A percentile compares a stretch with the other conserved stretches of the same genome.
phyloP scores from a whole-genome alignment of 2,888 invertebrate genomes.

The Spatulosminthurus flaviceps region DNA sequence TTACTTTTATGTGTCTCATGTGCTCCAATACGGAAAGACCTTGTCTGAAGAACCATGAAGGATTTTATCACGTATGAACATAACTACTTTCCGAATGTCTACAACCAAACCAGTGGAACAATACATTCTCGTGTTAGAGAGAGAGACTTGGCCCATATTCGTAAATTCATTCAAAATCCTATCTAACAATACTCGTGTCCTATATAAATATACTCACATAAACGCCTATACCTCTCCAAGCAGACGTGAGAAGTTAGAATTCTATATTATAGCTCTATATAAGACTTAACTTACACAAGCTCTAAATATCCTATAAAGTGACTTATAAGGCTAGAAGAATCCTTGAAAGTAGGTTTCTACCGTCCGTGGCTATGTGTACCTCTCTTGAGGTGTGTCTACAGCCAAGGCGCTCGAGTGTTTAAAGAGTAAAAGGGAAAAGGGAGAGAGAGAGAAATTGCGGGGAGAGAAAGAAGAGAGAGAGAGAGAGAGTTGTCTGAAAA shows the following conservation, averaged over 20 bases:
- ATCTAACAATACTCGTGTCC: neutral
- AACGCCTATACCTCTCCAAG: too few relatives aligned
- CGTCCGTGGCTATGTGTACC: neutral
- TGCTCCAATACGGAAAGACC: conserved; percentile 3
- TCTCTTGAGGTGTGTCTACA: neutral
- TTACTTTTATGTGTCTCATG: conserved; percentile 30
- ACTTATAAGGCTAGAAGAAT: too few relatives aligned
- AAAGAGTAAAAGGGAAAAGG: neutral
- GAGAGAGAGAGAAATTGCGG: too few relatives aligned
- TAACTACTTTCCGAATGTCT: neutral
- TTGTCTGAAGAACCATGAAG: neutral
- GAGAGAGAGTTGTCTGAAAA: neutral
- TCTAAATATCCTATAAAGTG: too few relatives aligned
- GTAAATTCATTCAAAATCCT: conserved; percentile 6
- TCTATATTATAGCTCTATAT: too few relatives aligned
- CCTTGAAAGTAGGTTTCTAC: neutral
- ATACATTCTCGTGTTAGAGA: too few relatives aligned
- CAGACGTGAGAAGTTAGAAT: too few relatives aligned
- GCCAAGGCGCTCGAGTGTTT: neutral
- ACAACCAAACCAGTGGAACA: neutral
- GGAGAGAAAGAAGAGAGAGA: too few relatives aligned
- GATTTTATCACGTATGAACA: neutral
- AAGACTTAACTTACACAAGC: too few relatives aligned
- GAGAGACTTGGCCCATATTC: conserved; percentile 4
- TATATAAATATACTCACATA: too few relatives aligned